Percentiles rank a stretch among this genome's conserved stretches.
These are phyloP conservation scores for Neomorphus geoffroyi DNA, from an alignment of 2,797 vertebrate genomes.

Conservation along the genomic window DNA sequence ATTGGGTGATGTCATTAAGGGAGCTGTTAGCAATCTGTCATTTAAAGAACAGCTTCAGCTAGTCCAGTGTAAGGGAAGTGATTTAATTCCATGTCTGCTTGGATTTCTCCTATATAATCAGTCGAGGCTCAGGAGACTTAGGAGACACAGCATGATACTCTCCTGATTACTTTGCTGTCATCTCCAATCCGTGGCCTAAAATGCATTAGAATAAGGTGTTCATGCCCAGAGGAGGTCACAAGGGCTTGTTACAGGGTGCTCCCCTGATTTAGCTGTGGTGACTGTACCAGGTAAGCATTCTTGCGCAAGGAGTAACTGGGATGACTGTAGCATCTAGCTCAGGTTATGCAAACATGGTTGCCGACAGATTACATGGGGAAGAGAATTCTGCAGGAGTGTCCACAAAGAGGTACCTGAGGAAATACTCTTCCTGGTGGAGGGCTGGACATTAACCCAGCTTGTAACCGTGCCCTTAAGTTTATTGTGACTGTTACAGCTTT, in stretches of 20 bases:
- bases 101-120: conserved; percentile 53
- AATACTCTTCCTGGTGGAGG: background rate
- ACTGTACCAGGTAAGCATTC: background rate
- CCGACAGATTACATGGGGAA: background rate
- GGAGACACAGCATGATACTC: conserved; percentile 20
- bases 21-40: conserved; percentile 67
- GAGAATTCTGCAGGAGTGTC: background rate
- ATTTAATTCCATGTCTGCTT: conserved; percentile 59
- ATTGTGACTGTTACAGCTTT: background rate
- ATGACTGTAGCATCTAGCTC: background rate
- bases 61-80: conserved; percentile 10
- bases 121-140: conserved; percentile 14
- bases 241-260: background rate
- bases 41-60: conserved; percentile 45
- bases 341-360: background rate
- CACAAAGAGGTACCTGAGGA: background rate
- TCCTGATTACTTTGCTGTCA: conserved; percentile 44
- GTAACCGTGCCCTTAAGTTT: background rate
- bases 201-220: background rate
- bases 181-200: conserved; percentile 26
- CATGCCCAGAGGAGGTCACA: background rate
- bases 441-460: background rate
- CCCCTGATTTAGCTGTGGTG: background rate
- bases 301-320: background rate
- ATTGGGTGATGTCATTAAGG: conserved; percentile 69